Base-by-base conservation (phyloP, 1,140 invertebrate genomes). In the Neuroterus valhalla region DNA sequence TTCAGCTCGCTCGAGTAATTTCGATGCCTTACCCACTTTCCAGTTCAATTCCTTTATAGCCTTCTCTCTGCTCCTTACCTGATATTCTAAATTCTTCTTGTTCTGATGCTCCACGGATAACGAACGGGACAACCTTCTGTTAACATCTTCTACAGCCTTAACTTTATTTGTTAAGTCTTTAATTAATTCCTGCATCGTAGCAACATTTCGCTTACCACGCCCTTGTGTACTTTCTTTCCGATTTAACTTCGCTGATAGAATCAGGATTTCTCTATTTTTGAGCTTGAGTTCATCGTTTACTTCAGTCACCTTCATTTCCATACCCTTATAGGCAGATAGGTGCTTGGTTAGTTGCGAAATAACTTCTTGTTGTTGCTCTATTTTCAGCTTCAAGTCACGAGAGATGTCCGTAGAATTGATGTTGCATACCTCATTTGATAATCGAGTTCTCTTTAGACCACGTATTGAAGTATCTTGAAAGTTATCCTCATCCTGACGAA, bases 11-110 rank as follows among this genome's bases (percentile, higher is more conserved):
- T 89, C 88, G 6, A 88, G 82, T 69, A 84, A 88, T 52, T 88
- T 89, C 0, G 88, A 86, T 10, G 87, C 88, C 44, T 89, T 89
- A 1, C 85, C 82, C 2, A 89, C 75, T 70, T 89, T 89, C 88
- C 88, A 89, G 12, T 89, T 89, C 2, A 89, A 75, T 17, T 89
- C 88, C 67, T 89, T 89, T 69, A 89, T 89, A 43, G 73, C 76
- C 76, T 85, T 86, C 44, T 89, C 87, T 38, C 82, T 78, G 69
- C 82, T 84, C 21, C 80, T 84, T 0, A 89, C 78, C 62, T 88
- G 84, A 21, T 80, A 80, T 48, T 87, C 83, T 0, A 84, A 70
- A 68, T 85, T 86, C 31, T 84, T 84, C 21, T 81, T 82, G 52
- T 85, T 82, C 17, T 87, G 84, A 43, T 78, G 71, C 66, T 87